Base-by-base conservation (phyloP, 2,888 invertebrate species). In the Nephrotoma guestfalica region DNA sequence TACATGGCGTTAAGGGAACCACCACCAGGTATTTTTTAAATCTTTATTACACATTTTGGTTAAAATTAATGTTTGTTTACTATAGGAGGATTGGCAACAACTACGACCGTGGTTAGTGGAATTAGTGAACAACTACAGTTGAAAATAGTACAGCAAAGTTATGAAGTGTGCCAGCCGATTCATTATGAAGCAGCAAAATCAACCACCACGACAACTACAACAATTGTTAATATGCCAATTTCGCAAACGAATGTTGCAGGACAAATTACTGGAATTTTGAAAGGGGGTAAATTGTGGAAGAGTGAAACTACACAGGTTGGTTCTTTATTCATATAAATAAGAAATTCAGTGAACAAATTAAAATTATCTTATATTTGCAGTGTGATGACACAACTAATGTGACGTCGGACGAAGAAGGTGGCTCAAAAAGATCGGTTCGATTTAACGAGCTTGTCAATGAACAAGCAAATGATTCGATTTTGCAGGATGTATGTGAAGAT, bases 281-380 rank as follows among this genome's bases (percentile, higher is more conserved):
- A 96, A 90, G 96, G 96, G 13, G 96, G 96, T 7, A 93, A 95
- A 87, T 92, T 96, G 13, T 96, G 96, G 96, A 95, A 95, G 89
- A 93, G 93, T 87, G 90, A 94, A 87, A 88, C 89, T 15, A 93
- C 93, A 88, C 93, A 93, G 93, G 94, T 94, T 88, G 89, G 88
- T 88, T 85, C 30, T 13, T 47, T 45, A 11, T 47, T 86, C 47
- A 45, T 15, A 51, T 30, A 30, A 30, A 30, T 30, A 51, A 51
- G 15, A 1, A 4, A 51, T 47, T 13, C 2, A 13, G 47, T 47
- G 4, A 47, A 47, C 7, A 41, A 45, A 85, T 86, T 47, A 6
- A 42, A 51, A 11, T 15, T 45, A 40, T 41, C 2, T 47, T 47
- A 15, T 15, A 11, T n/a, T 9, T 45, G 1, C n/a, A 87, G 89